phyloP scores from a whole-genome alignment of 2,888 invertebrate genomes.

The Craniophora ligustri region DNA sequence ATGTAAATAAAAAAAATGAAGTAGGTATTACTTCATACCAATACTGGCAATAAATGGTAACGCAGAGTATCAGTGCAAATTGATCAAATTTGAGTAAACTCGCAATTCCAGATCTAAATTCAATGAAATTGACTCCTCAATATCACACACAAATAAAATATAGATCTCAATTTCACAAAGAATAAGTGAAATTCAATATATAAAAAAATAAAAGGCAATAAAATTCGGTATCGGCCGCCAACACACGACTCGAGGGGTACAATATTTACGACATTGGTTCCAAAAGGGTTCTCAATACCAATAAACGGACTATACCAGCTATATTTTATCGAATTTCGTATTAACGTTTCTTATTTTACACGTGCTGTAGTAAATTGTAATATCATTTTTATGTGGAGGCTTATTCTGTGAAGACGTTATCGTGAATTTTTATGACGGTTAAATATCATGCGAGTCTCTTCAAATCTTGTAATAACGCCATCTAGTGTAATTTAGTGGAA shows the following conservation, averaged over 20 bases:
- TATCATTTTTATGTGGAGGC: constrained; percentile 27
- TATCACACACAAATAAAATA: constrained; percentile 12
- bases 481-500: constrained; percentile 7
- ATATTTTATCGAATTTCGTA: constrained; percentile 50
- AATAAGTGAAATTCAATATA: constrained; percentile 72
- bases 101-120: not conserved
- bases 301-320: constrained; percentile 50
- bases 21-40: no score
- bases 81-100: no score
- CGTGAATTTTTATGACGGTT: constrained; percentile 10
- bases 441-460: not conserved
- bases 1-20: no score
- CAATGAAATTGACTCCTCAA: constrained; percentile 2
- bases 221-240: constrained; percentile 76
- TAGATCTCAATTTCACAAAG: constrained; percentile 39
- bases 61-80: no score
- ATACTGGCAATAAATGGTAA: no score
- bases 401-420: constrained; percentile 20
- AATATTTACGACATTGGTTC: constrained; percentile 71
- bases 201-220: constrained; percentile 79
- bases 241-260: constrained; percentile 68
- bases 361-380: constrained; percentile 33
- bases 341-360: constrained; percentile 52
- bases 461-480: not conserved
- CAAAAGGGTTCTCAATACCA: constrained; percentile 63